Base-by-base conservation (phyloP, 92 coral and sea anemone species). In the Pocillopora grandis region DNA sequence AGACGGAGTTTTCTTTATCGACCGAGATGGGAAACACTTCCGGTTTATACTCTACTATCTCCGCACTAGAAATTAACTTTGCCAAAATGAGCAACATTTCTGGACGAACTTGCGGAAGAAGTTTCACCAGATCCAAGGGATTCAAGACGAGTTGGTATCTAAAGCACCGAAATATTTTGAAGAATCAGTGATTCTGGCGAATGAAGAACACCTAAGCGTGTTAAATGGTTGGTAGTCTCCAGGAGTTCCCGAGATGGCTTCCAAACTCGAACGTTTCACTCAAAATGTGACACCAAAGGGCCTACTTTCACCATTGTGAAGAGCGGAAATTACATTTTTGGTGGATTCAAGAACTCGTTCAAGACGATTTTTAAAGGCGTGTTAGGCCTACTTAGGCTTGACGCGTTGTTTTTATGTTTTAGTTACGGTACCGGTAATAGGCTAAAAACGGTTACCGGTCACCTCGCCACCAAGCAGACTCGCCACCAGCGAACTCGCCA, bases 221-320 rank as follows among this genome's bases (percentile, higher is more conserved):
- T 82, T 62, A 42, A 42, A 42, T 42, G 49, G 49, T 42, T 42
- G 49, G 49, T 42, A 3, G 49, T 7, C 49, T 42, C 49, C 49
- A 52, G 75, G 71, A 79, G 62, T 33, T 59, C 79, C 23, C 63
- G 77, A 72, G 86, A 82, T 60, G 86, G 86, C 37, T 82, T 82
- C 79, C 60, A 78, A 10, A 17, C 86, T 35, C 20, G 64, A 55
- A 82, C 66, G 63, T 82, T 82, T 58, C 86, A 82, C 72, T 56
- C 73, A 18, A 82, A 72, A 72, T 82, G 79, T 62, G 80, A 82
- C 35, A 79, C 60, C 23, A 59, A 59, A 59, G 62, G 62, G 18
- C 62, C 62, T 12, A 59, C 62, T 12, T 7, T 12, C 62, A 12
- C 62, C 62, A 59, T 3, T 59, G 18, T 59, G 12, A 59, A 59